A percentile compares a stretch with the other conserved stretches of the same genome.
These are phyloP conservation scores for Harmothoe impar DNA, from an alignment of 2,888 invertebrate species.

Conservation along the genomic window DNA sequence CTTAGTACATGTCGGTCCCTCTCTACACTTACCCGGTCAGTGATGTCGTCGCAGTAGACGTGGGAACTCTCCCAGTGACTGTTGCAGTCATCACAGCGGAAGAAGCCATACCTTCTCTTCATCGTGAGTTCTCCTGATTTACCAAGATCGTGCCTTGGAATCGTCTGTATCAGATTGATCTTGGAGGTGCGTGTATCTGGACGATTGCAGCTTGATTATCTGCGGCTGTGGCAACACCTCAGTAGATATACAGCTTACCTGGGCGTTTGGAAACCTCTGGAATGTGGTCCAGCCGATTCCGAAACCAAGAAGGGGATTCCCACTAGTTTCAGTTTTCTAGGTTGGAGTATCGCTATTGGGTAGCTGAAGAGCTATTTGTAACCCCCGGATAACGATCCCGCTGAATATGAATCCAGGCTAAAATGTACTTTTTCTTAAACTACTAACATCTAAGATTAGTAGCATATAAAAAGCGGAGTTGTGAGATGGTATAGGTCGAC, in stretches of 20 bases:
- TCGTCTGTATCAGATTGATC: background rate
- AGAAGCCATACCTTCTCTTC: constrained; percentile 64
- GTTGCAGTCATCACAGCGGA: constrained; percentile 58
- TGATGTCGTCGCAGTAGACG: constrained; percentile 13
- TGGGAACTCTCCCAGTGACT: constrained; percentile 65
- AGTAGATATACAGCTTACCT: too few species aligned
- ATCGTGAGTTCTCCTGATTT: background rate
- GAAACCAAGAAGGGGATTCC: constrained; percentile 14
- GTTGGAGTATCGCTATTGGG: background rate
- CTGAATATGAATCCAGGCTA: too few species aligned
- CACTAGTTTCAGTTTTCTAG: background rate
- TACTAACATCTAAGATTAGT: too few species aligned
- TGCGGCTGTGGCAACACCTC: too few species aligned
- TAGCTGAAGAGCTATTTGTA: too few species aligned
- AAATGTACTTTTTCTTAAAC: too few species aligned
- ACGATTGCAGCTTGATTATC: too few species aligned
- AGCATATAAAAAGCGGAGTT: too few species aligned
- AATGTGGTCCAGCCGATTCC: background rate
- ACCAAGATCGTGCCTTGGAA: background rate
- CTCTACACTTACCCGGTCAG: background rate
- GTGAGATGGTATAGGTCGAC: too few species aligned
- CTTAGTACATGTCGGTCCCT: too few species aligned
- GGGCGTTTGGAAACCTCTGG: background rate
- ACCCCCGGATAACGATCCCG: too few species aligned
- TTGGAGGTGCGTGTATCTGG: too few species aligned